A percentile compares a stretch with the other conserved stretches of the same genome.
Evolutionary conservation across 2,113 vertebrate species (phyloP).

Genomic region (Tachysurus vachellii): DNA sequence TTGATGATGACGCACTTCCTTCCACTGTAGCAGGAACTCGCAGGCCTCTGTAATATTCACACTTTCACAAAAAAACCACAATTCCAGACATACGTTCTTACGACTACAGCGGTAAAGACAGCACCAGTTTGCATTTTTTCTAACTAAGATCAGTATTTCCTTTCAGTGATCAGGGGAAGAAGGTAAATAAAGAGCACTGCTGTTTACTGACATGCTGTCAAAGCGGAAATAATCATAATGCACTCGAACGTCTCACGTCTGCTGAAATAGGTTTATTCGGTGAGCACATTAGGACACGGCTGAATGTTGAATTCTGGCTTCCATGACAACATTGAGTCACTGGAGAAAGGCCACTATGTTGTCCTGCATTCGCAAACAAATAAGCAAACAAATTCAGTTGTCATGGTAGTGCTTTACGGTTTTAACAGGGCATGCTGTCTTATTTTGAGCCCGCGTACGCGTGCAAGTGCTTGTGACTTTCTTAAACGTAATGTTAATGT

Average conservation of each 20-base stretch:
- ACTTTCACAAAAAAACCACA: constrained; percentile 57
- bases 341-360: constrained; percentile 51
- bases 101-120: background rate
- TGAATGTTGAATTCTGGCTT: constrained; percentile 7
- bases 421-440: background rate
- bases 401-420: constrained; percentile 48
- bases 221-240: background rate
- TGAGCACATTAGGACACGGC: constrained; percentile 38
- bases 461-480: background rate
- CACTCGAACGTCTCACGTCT: background rate
- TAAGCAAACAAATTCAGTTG: constrained; percentile 56
- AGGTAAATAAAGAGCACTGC: background rate
- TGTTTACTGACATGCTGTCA: constrained; percentile 31
- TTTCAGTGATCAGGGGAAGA: background rate
- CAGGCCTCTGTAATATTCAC: constrained; percentile 50
- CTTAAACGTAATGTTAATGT: background rate
- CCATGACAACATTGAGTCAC: constrained; percentile 46
- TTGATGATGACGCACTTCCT: constrained; percentile 76
- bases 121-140: background rate
- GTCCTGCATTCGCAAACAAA: constrained; percentile 50
- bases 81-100: constrained; percentile 21
- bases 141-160: constrained; percentile 14
- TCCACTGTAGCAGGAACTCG: constrained; percentile 75
- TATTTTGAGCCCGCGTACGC: background rate
- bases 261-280: constrained; percentile 5